Evolutionary conservation across 2,113 vertebrate genomes (phyloP).

Genomic region (Microcebus tavaratra): DNA sequence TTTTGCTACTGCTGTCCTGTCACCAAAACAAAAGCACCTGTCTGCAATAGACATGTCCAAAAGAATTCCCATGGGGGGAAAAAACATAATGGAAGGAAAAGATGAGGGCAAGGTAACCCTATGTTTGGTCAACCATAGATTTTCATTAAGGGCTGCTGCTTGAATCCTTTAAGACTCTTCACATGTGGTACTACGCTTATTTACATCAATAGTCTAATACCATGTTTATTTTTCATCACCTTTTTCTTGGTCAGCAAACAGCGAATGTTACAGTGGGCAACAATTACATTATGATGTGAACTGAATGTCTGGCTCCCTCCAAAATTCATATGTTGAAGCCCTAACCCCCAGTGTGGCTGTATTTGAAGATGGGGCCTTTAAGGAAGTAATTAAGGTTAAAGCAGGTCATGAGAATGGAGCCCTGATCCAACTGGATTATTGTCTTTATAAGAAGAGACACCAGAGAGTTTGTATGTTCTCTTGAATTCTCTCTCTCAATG

Average conservation of each 20-base stretch:
- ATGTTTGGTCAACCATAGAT: background rate
- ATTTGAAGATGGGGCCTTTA: background rate
- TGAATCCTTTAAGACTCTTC: background rate
- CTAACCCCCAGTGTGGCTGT: background rate
- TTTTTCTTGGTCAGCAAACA: slow-evolving; percentile 15
- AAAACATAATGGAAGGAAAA: slow-evolving; percentile 23
- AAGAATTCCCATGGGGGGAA: background rate
- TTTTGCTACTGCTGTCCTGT: background rate
- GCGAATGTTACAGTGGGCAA: background rate
- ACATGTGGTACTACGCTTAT: background rate
- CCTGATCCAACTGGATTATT: background rate
- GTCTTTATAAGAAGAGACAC: background rate
- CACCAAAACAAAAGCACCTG: background rate
- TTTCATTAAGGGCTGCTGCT: background rate
- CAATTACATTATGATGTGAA: background rate
- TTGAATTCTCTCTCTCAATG: background rate
- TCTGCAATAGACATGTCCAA: background rate
- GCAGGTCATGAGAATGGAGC: background rate
- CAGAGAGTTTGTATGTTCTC: background rate
- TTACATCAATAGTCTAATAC: background rate
- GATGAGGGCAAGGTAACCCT: background rate
- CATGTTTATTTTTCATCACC: background rate
- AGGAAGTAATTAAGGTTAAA: slow-evolving; percentile 8
- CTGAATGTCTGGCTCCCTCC: background rate
- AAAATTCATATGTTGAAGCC: background rate